Conservation (phyloP, 2,888 invertebrate genomes). For the Pachymerium ferrugineum region DNA sequence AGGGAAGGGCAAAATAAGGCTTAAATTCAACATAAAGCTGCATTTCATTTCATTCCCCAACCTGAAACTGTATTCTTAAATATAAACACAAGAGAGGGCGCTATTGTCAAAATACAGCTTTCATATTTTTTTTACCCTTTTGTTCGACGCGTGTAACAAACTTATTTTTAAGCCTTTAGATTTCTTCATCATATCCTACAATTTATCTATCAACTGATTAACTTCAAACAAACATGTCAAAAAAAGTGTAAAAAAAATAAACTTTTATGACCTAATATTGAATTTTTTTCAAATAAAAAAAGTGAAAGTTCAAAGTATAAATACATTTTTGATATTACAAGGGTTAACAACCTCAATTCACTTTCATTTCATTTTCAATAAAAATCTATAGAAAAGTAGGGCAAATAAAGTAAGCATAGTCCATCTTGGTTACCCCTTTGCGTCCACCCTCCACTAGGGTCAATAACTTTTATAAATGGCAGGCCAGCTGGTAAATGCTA, state of each 20-base stretch:
- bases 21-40: conserved; percentile 1
- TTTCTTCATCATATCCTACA: background rate
- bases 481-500: conserved; percentile 24
- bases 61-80: background rate
- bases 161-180: background rate
- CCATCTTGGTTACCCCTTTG: conserved; percentile 22
- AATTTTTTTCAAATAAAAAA: background rate
- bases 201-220: background rate
- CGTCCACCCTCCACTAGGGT: conserved; percentile 22
- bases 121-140: background rate
- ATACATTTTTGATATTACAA: conserved; percentile 9
- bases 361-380: background rate
- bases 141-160: background rate
- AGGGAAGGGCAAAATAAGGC: conserved; percentile 1
- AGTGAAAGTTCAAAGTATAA: conserved; percentile 7
- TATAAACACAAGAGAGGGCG: background rate
- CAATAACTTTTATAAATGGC: conserved; percentile 19
- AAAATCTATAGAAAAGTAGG: conserved; percentile 15
- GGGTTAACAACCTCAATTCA: conserved; percentile 27
- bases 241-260: background rate
- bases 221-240: too few species aligned
- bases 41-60: background rate
- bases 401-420: conserved; percentile 19
- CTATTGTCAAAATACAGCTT: background rate
- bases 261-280: background rate